phyloP scores from a whole-genome alignment of 2,888 invertebrate species.

The Proisotoma minuta region DNA sequence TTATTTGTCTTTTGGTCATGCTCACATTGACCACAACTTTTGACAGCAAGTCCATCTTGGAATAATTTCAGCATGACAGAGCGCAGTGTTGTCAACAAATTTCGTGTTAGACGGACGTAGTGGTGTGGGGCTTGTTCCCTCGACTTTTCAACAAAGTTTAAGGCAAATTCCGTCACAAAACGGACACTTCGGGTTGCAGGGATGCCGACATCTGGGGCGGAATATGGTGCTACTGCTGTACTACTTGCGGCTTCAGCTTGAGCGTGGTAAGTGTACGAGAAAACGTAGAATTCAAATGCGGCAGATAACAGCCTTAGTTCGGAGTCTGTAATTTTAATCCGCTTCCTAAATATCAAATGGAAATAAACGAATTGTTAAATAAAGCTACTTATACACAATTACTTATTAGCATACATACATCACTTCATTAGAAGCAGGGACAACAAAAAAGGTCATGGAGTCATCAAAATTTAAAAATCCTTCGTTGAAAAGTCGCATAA shows the following conservation, averaged over 20 bases:
- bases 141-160: slow-evolving; percentile 8
- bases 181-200: slow-evolving; percentile 11
- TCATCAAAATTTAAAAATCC: slow-evolving; percentile 6
- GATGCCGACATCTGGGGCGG: neutral
- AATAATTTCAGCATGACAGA: slow-evolving; percentile 18
- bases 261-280: slow-evolving; percentile 13
- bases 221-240: neutral
- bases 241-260: neutral
- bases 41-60: slow-evolving; percentile 8
- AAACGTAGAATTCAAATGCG: slow-evolving; percentile 18
- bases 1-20: slow-evolving; percentile 7
- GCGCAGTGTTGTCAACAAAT: slow-evolving; percentile 19
- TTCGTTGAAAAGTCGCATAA: slow-evolving; percentile 12
- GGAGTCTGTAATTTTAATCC: slow-evolving; percentile 1
- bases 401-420: neutral
- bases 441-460: neutral
- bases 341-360: neutral
- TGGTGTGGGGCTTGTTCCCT: slow-evolving; percentile 9
- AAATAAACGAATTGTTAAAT: neutral
- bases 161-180: slow-evolving; percentile 20
- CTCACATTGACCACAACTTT: neutral
- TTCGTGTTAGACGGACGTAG: slow-evolving; percentile 18
- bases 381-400: neutral
- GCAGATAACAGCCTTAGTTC: slow-evolving; percentile 9
- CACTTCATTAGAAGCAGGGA: neutral